phyloP scores from a whole-genome alignment of 2,797 vertebrate genomes.

The Ctenochaetus hawaiiensis region DNA sequence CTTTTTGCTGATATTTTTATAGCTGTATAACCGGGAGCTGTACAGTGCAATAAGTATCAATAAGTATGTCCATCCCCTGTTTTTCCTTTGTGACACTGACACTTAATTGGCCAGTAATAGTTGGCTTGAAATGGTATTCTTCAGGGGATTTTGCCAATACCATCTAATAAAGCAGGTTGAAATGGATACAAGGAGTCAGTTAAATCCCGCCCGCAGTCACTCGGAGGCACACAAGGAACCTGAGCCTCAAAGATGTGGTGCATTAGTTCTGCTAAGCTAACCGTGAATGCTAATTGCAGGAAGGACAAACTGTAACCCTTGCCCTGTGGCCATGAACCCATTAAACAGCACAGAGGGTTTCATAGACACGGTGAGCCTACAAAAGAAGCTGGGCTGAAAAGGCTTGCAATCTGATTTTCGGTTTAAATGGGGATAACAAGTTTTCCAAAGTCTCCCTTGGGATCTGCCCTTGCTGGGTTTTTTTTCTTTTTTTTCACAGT shows the following conservation, averaged over 20 bases:
- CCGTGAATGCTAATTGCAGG: constrained; percentile 94
- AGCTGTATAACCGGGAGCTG: constrained; percentile 9
- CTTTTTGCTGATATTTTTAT: constrained; percentile 1
- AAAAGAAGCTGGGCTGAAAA: constrained; percentile 71
- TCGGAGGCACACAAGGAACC: constrained; percentile 84
- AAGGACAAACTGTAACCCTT: constrained; percentile 87
- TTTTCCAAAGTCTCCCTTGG: constrained; percentile 58
- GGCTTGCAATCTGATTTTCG: constrained; percentile 73
- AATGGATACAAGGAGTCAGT: constrained; percentile 80
- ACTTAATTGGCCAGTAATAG: constrained; percentile 55
- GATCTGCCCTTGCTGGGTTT: constrained; percentile 35
- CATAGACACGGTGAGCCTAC: constrained; percentile 63
- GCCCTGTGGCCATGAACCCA: constrained; percentile 86
- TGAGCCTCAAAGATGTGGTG: constrained; percentile 91
- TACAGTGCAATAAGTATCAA: background rate
- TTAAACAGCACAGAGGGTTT: constrained; percentile 79
- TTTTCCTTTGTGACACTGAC: constrained; percentile 21
- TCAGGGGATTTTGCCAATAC: constrained; percentile 68
- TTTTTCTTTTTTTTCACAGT: constrained; percentile 18
- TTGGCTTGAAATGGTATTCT: constrained; percentile 59
- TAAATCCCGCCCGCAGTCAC: constrained; percentile 77
- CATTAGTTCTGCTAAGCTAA: constrained; percentile 96
- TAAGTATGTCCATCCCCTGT: background rate
- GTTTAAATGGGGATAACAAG: constrained; percentile 78
- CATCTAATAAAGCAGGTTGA: constrained; percentile 81